phyloP scores from a whole-genome alignment of 1,140 invertebrate genomes.

The Leptopilina clavipes region DNA sequence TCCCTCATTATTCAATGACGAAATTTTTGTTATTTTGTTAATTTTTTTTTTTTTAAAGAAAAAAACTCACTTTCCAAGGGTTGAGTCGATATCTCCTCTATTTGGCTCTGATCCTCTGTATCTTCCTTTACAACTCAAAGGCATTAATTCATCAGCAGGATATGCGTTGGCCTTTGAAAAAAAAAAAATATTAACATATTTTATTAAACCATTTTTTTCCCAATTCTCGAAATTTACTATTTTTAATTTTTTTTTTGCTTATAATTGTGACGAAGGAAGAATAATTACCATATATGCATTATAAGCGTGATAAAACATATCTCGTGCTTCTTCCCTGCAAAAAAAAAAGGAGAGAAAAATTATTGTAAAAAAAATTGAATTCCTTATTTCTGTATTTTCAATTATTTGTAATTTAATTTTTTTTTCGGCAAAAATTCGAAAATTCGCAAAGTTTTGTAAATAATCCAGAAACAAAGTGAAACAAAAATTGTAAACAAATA shows the following conservation, averaged over 20 bases:
- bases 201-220: too few species aligned
- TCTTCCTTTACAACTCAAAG: constrained; percentile 94
- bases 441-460: too few species aligned
- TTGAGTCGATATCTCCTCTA: constrained; percentile 96
- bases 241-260: too few species aligned
- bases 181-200: constrained; percentile 26
- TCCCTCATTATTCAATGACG: too few species aligned
- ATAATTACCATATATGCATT: constrained; percentile 90
- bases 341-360: too few species aligned
- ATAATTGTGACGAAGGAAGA: constrained; percentile 9
- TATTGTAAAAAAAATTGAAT: too few species aligned
- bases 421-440: constrained; percentile 29
- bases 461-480: constrained; percentile 42
- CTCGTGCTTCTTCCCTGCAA: constrained; percentile 86
- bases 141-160: constrained; percentile 99
- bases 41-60: constrained; percentile 34
- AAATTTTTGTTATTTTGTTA: too few species aligned
- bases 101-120: constrained; percentile 90
- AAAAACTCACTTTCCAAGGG: constrained; percentile 93
- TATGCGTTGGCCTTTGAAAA: constrained; percentile 89
- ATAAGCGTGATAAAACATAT: constrained; percentile 99
- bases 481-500: constrained; percentile 38
- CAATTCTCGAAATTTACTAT: constrained; percentile 23
- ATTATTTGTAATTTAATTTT: too few species aligned
- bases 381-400: too few species aligned